Conservation (phyloP, 2,113 vertebrate species). For the Strix aluco region DNA sequence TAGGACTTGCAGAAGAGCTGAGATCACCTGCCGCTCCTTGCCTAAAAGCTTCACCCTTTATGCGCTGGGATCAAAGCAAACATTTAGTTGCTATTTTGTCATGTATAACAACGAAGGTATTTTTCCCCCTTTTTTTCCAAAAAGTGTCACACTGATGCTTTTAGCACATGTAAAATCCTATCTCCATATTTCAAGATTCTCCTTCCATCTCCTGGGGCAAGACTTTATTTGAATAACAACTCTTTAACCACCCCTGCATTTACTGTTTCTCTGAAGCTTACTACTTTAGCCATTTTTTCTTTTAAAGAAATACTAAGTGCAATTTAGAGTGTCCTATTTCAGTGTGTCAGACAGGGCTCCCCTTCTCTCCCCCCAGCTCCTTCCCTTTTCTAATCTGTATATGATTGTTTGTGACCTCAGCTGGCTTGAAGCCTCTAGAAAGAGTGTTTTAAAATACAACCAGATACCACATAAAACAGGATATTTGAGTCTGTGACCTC, state of each 20-base stretch:
- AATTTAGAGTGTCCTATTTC: slow-evolving; percentile 37
- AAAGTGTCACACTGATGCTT: slow-evolving; percentile 70
- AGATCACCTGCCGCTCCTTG: slow-evolving; percentile 99
- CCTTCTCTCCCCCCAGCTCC: neutral
- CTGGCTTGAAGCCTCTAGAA: slow-evolving; percentile 29
- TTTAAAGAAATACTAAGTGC: slow-evolving; percentile 42
- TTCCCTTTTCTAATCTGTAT: slow-evolving; percentile 33
- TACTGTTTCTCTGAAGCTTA: slow-evolving; percentile 22
- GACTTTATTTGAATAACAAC: slow-evolving; percentile 65
- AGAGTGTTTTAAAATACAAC: slow-evolving; percentile 56
- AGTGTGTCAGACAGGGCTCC: slow-evolving; percentile 17
- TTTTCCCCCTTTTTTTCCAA: neutral
- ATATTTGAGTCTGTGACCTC: slow-evolving; percentile 23
- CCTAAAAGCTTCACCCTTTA: slow-evolving; percentile 99
- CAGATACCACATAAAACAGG: slow-evolving; percentile 31
- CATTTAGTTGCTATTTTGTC: slow-evolving; percentile 70
- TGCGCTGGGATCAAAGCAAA: slow-evolving; percentile 83
- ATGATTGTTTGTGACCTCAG: slow-evolving; percentile 47
- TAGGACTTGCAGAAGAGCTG: slow-evolving; percentile 99
- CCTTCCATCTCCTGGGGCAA: slow-evolving; percentile 58
- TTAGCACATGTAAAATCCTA: slow-evolving; percentile 66
- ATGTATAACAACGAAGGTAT: slow-evolving; percentile 60
- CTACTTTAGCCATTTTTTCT: slow-evolving; percentile 19
- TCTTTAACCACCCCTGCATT: slow-evolving; percentile 45
- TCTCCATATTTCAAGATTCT: slow-evolving; percentile 48